Percentiles rank a stretch among this genome's conserved stretches.
Evolutionary conservation across 2,888 invertebrate species (phyloP).

Genomic region (Flexamia atlantica): DNA sequence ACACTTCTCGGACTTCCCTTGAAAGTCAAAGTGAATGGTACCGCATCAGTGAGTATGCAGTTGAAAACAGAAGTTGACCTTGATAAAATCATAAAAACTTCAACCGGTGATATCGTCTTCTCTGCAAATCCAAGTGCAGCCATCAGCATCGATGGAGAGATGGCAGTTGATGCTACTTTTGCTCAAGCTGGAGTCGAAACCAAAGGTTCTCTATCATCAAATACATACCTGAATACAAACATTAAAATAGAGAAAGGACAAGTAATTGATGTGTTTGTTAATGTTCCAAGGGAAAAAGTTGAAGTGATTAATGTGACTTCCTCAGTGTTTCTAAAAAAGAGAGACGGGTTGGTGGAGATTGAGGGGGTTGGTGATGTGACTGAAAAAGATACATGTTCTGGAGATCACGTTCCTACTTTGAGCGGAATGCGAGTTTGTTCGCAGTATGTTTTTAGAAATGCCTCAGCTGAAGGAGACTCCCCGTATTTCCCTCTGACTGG

Average conservation of each 20-base stretch:
- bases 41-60: conserved; percentile 89
- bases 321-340: conserved; percentile 82
- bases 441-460: conserved; percentile 76
- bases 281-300: conserved; percentile 88
- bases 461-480: conserved; percentile 74
- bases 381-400: conserved; percentile 71
- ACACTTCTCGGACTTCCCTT: conserved; percentile 91
- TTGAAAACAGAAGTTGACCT: conserved; percentile 74
- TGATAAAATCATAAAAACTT: conserved; percentile 25
- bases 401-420: conserved; percentile 38
- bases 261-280: conserved; percentile 84
- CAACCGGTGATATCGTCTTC: conserved; percentile 22
- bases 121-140: conserved; percentile 81
- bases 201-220: conserved; percentile 89
- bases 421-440: conserved; percentile 87
- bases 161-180: conserved; percentile 89
- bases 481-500: conserved; percentile 82
- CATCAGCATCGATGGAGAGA: conserved; percentile 88
- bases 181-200: conserved; percentile 88
- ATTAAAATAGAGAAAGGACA: conserved; percentile 83
- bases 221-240: conserved; percentile 86
- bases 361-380: conserved; percentile 76
- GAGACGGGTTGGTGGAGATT: conserved; percentile 25
- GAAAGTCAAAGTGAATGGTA: conserved; percentile 89
- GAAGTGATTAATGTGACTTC: conserved; percentile 90